Percentiles rank a stretch among this genome's conserved stretches.
These are phyloP conservation scores for Coregonus ussuriensis DNA, from an alignment of 2,797 vertebrate species.

Conservation along the genomic window DNA sequence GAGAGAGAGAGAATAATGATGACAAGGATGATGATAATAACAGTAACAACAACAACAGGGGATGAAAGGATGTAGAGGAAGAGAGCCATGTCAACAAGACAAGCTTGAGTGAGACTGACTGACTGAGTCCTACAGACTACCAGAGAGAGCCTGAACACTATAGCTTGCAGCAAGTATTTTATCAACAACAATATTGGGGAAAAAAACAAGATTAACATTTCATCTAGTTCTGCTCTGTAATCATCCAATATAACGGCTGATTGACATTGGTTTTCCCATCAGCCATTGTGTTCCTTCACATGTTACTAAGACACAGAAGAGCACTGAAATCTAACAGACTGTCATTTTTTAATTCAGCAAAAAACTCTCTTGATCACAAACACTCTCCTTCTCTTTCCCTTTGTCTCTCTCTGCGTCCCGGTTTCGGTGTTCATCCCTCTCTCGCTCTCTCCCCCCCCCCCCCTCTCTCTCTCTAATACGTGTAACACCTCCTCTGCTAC, in stretches of 20 bases:
- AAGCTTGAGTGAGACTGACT: too few relatives aligned
- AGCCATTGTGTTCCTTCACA: slow-evolving; percentile 47
- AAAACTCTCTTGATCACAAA: background rate
- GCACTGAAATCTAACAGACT: slow-evolving; percentile 36
- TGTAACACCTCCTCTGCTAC: background rate
- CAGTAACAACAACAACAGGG: too few relatives aligned
- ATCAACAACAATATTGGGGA: slow-evolving; percentile 18
- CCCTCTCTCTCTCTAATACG: too few relatives aligned
- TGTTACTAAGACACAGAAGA: slow-evolving; percentile 32
- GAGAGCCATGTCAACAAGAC: background rate
- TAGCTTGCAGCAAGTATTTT: slow-evolving; percentile 25
- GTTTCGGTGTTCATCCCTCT: too few relatives aligned
- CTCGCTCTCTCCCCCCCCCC: slow-evolving; percentile 6
- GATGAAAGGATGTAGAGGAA: background rate
- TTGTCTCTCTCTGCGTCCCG: too few relatives aligned
- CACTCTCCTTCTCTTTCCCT: background rate
- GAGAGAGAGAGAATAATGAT: too few relatives aligned
- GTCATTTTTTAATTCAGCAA: slow-evolving; percentile 41
- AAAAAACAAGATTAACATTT: background rate
- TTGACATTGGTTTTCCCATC: slow-evolving; percentile 44
- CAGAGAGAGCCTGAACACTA: slow-evolving; percentile 19
- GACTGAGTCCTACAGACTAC: background rate
- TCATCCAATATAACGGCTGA: slow-evolving; percentile 42
- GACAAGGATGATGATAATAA: too few relatives aligned
- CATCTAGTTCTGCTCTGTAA: slow-evolving; percentile 39